Evolutionary conservation across 2,797 vertebrate genomes (phyloP).

Genomic region (Phalloptychus januarius): DNA sequence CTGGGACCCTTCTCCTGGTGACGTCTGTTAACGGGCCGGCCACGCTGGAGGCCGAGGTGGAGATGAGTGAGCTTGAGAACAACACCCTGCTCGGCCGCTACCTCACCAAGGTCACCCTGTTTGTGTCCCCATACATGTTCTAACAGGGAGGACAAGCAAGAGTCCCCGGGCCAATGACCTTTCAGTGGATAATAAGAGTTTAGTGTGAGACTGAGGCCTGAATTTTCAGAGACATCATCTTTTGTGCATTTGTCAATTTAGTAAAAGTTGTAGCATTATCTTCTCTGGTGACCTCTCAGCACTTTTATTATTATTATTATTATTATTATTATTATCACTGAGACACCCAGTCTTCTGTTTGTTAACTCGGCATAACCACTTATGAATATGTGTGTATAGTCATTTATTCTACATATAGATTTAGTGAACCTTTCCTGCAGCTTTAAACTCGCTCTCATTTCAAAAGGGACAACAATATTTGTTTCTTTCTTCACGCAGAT

Average conservation of each 20-base stretch:
- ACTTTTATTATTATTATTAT: neutral
- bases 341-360: neutral
- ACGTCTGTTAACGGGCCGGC: constrained; percentile 76
- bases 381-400: neutral
- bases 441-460: neutral
- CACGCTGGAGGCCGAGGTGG: constrained; percentile 83
- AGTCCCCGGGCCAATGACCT: neutral
- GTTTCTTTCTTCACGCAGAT: neutral
- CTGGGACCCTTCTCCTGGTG: constrained; percentile 84
- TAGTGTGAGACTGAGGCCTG: neutral
- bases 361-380: neutral
- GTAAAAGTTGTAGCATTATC: neutral
- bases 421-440: neutral
- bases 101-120: constrained; percentile 84
- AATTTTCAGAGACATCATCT: neutral
- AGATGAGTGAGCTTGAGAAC: constrained; percentile 86
- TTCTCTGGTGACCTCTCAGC: neutral
- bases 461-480: neutral
- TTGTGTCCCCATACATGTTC: constrained; percentile 85
- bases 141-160: constrained; percentile 46
- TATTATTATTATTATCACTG: neutral
- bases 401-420: neutral
- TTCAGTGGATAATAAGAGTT: neutral
- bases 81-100: constrained; percentile 82
- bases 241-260: neutral